phyloP scores from a whole-genome alignment of 2,888 invertebrate genomes.

The Amphipyra tragopoginis region DNA sequence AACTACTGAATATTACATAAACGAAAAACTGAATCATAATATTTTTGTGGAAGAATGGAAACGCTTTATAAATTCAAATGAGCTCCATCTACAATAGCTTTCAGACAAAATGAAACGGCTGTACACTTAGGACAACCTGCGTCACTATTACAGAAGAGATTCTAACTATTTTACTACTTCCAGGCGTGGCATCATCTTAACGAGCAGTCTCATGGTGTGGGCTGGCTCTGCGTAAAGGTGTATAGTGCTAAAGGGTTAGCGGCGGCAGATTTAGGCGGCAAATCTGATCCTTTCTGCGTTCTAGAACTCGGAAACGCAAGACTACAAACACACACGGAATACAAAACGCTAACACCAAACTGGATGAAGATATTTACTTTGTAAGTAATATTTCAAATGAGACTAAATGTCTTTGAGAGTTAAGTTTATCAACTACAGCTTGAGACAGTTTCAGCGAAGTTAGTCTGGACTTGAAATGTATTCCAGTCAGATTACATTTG shows the following conservation, averaged over 20 bases:
- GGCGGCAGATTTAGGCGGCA: conserved; percentile 98
- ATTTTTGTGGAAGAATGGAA: background rate
- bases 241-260: conserved; percentile 95
- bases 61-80: background rate
- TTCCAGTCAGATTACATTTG: conserved; percentile 8
- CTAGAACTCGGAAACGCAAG: conserved; percentile 98
- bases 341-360: conserved; percentile 98
- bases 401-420: background rate
- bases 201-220: conserved; percentile 93
- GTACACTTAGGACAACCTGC: no score
- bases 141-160: background rate
- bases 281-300: conserved; percentile 99
- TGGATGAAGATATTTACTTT: conserved; percentile 99
- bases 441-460: conserved; percentile 8
- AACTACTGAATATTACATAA: background rate
- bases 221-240: conserved; percentile 98
- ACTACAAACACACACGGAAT: conserved; percentile 99
- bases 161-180: conserved; percentile 21
- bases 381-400: conserved; percentile 89
- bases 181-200: conserved; percentile 91
- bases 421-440: conserved; percentile 8
- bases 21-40: background rate
- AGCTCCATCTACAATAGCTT: background rate
- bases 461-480: conserved; percentile 9
- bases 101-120: no score